phyloP scores from a whole-genome alignment of 2,797 vertebrate species.

The Acrocephalus scirpaceus region DNA sequence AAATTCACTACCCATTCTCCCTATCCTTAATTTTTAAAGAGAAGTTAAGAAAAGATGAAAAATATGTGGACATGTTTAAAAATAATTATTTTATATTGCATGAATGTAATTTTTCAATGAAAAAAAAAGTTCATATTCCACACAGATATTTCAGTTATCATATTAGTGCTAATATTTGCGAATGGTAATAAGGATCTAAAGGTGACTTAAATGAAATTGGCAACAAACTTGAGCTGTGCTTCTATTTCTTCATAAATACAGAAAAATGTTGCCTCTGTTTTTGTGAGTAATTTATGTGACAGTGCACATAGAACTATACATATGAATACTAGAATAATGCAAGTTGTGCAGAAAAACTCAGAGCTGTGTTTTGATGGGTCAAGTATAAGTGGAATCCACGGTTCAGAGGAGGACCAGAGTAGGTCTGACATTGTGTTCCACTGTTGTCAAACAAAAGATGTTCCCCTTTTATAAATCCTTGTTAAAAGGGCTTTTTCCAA shows the following conservation, averaged over 20 bases:
- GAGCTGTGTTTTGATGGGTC: neutral
- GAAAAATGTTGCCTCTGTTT: neutral
- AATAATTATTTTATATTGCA: neutral
- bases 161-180: neutral
- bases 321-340: neutral
- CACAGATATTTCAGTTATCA: neutral
- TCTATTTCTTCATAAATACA: neutral
- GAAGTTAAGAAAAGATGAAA: neutral
- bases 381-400: neutral
- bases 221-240: neutral
- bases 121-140: neutral
- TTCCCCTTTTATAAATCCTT: neutral
- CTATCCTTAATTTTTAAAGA: neutral
- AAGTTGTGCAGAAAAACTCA: neutral
- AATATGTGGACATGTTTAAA: neutral
- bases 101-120: neutral
- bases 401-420: neutral
- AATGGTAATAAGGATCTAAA: neutral
- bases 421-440: neutral
- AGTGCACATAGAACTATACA: neutral
- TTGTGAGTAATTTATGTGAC: neutral
- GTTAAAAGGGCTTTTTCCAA: neutral
- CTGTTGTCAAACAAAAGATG: neutral
- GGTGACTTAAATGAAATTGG: neutral
- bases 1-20: neutral